Evolutionary conservation across 2,113 vertebrate genomes (phyloP), one percentile per base, ranked within the genome.

Genomic region (Tragelaphus strepsiceros): DNA sequence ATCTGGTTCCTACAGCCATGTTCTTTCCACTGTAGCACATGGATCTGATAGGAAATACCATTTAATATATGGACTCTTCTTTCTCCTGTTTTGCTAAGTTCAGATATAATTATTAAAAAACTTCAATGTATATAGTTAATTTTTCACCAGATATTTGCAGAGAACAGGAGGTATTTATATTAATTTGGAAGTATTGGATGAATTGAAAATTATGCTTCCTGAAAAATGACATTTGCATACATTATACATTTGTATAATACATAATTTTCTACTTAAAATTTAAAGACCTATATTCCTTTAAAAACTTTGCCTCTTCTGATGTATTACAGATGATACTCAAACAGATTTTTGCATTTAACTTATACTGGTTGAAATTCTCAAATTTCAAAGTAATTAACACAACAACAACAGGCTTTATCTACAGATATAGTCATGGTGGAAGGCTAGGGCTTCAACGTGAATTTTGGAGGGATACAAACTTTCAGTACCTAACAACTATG

Each of bases 61-160:
- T 91, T 32, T 74, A 53, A 56, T 19, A 51, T 43, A 58, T 53
- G 0, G 3, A 89, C 6, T 26, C 51, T 89, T 13, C 54, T 39
- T 56, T 96, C 30, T 94, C 83, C 26, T 92, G 71, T 43, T 93
- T n/a, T 14, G 26, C 24, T 54, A 54, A 92, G 90, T 90, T 82
- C 35, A 96, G 15, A 26, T 9, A 39, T 80, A 56, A 49, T 24
- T 92, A 54, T 64, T 82, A 43, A 12, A 88, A 94, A 74, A 82
- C 22, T 80, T 92, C 4, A 92, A 21, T 49, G 7, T 74, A 16
- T 88, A 32, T 59, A 53, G 10, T 35, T 97, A 84, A 71, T 71
- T 88, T 97, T 61, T 91, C 26, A 59, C 7, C 56, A 15, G 12
- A 78, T 59, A 49, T 49, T 98, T 98, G 92, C 86, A 97, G 94